phyloP scores from a whole-genome alignment of 2,113 vertebrate genomes.

The Thalassoma bifasciatum region DNA sequence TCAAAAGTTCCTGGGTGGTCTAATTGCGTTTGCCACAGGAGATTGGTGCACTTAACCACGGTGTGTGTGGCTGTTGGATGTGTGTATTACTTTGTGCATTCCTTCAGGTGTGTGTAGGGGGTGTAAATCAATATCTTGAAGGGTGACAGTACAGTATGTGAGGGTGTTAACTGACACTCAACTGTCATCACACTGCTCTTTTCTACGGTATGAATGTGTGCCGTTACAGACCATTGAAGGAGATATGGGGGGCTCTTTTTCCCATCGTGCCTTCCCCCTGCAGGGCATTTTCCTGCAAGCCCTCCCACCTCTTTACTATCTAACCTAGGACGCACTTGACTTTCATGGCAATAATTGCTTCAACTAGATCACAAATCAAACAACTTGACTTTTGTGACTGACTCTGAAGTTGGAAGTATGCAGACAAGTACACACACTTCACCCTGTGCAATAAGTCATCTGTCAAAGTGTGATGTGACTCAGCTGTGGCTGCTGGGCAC shows the following conservation, averaged over 20 bases:
- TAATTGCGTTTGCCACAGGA: constrained; percentile 44
- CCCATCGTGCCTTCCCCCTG: constrained; percentile 12
- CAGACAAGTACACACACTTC: constrained; percentile 55
- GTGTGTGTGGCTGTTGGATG: constrained; percentile 8
- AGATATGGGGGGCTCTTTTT: background rate
- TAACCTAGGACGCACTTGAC: constrained; percentile 57
- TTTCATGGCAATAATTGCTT: constrained; percentile 49
- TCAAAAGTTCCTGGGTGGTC: constrained; percentile 72
- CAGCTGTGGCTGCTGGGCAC: constrained; percentile 42
- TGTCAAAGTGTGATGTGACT: constrained; percentile 37
- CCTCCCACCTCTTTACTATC: constrained; percentile 46
- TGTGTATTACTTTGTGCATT: constrained; percentile 30
- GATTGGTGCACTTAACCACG: constrained; percentile 35
- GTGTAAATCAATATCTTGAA: constrained; percentile 50
- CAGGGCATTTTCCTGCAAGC: constrained; percentile 20
- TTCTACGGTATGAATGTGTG: constrained; percentile 16
- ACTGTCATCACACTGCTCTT: constrained; percentile 38
- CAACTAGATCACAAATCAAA: constrained; percentile 68
- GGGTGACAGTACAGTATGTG: constrained; percentile 28
- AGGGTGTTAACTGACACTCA: constrained; percentile 39
- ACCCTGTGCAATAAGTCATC: constrained; percentile 53
- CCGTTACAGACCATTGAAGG: background rate
- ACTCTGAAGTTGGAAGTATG: constrained; percentile 60
- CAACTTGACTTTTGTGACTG: constrained; percentile 53
- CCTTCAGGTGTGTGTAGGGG: constrained; percentile 44